These are phyloP conservation scores for Buteo buteo DNA, from an alignment of 2,113 vertebrate species.

Conservation along the genomic window DNA sequence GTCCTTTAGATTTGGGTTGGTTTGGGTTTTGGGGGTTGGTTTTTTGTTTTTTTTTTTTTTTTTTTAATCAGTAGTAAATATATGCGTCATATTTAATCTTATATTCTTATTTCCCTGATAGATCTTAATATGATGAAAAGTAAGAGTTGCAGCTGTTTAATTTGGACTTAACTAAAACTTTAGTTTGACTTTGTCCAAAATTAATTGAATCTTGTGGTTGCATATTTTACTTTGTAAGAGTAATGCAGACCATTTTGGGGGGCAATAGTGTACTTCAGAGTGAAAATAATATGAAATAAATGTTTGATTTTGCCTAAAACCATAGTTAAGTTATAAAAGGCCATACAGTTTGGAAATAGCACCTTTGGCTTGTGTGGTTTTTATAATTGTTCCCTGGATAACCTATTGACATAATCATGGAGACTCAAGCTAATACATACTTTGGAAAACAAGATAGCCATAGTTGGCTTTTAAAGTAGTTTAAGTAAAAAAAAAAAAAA, in stretches of 20 bases:
- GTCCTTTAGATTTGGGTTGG: neutral
- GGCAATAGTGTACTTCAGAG: neutral
- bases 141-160: neutral
- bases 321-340: neutral
- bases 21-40: too few relatives aligned
- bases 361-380: neutral
- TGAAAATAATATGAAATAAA: neutral
- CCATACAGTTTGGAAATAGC: neutral
- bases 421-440: neutral
- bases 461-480: neutral
- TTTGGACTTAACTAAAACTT: neutral
- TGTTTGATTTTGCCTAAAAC: neutral
- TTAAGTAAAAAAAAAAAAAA: neutral
- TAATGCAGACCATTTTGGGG: neutral
- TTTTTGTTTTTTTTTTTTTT: too few relatives aligned
- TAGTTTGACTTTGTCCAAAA: neutral
- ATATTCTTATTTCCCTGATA: neutral
- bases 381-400: neutral
- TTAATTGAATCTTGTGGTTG: neutral
- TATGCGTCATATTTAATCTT: neutral
- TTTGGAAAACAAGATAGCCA: neutral
- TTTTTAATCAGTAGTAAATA: neutral
- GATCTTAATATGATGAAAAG: neutral
- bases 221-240: neutral
- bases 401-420: rapidly evolving